These are phyloP conservation scores for Haemorhous mexicanus DNA, from an alignment of 2,113 vertebrate genomes.

Conservation along the genomic window DNA sequence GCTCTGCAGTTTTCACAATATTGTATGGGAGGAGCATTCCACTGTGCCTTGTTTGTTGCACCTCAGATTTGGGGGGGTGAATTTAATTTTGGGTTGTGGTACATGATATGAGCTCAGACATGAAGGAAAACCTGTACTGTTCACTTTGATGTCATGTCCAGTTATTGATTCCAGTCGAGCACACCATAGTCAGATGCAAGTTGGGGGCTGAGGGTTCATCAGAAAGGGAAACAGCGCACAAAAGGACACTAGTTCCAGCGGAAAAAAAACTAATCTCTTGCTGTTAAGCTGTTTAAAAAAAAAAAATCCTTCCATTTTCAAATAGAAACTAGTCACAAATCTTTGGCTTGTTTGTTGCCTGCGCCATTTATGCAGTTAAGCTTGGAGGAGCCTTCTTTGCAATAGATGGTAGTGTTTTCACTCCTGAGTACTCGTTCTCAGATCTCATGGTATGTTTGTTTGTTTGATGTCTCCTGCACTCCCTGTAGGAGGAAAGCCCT, in stretches of 20 bases:
- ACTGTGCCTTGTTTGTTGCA: background rate
- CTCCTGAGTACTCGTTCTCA: background rate
- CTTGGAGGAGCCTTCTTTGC: background rate
- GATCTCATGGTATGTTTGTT: background rate
- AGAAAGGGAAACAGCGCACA: background rate
- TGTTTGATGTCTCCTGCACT: background rate
- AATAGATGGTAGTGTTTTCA: background rate
- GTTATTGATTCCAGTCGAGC: background rate
- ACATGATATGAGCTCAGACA: background rate
- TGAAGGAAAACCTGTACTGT: slow-evolving; percentile 22
- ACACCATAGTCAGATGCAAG: background rate
- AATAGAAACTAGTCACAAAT: background rate
- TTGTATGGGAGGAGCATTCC: background rate
- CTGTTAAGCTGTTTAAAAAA: fast-evolving
- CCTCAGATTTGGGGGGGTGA: background rate
- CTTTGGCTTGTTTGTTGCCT: background rate
- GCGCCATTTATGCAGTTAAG: background rate
- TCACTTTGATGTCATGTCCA: background rate
- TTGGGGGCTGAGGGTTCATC: background rate
- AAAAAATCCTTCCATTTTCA: background rate
- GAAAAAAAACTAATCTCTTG: background rate
- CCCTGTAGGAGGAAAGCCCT: background rate
- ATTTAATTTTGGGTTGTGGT: slow-evolving; percentile 33
- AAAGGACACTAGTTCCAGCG: background rate
- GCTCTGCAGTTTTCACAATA: background rate